These are phyloP conservation scores for Notiomystis cincta DNA, from an alignment of 2,113 vertebrate genomes.

Conservation along the genomic window DNA sequence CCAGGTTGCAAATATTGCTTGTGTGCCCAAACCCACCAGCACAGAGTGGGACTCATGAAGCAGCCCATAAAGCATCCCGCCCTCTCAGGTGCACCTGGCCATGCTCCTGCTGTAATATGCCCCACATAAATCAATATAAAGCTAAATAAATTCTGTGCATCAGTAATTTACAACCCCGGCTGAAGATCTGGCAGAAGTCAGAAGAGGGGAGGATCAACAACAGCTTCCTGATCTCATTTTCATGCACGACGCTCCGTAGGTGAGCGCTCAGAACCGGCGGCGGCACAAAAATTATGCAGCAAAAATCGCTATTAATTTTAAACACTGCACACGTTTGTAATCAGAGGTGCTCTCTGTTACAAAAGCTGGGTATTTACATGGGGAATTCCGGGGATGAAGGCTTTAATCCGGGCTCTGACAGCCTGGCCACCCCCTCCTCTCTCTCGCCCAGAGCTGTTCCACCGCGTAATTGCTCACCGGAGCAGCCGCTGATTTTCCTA, in stretches of 20 bases:
- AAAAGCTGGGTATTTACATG: neutral
- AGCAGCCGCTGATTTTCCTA: neutral
- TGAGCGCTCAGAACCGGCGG: fast-evolving
- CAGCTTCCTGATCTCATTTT: neutral
- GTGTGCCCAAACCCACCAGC: neutral
- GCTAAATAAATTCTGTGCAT: neutral
- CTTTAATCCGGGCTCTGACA: neutral
- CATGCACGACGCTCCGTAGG: fast-evolving
- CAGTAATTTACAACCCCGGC: neutral
- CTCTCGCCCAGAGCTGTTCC: neutral
- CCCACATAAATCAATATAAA: neutral
- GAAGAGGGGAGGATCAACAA: neutral
- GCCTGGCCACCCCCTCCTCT: neutral
- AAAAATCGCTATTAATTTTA: fast-evolving
- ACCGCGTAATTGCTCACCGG: neutral
- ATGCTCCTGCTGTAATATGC: neutral
- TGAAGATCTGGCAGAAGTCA: neutral
- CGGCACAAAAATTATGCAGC: fast-evolving
- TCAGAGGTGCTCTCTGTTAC: neutral
- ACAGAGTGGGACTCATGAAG: fast-evolving
- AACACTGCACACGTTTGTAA: neutral
- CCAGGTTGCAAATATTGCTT: fast-evolving
- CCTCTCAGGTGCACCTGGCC: fast-evolving
- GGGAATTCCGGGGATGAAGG: neutral
- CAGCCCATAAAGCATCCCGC: neutral